A percentile compares a stretch with the other conserved stretches of the same genome.
Conservation (phyloP, 2,888 invertebrate species). For the Chaetoderma sp. region DNA sequence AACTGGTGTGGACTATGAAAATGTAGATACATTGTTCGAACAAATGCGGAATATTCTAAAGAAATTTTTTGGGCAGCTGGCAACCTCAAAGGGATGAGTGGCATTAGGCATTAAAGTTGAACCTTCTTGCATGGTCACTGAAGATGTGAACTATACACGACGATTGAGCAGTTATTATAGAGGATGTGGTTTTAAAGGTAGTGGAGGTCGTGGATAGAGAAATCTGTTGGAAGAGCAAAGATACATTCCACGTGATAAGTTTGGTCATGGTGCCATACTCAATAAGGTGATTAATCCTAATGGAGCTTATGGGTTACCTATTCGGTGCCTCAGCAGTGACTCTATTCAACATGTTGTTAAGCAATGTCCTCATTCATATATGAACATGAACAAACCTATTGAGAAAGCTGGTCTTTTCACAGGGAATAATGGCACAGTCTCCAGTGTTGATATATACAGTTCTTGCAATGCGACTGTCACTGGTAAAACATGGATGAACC, state of each 20-base stretch:
- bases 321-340: not conserved
- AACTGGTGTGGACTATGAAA: slow-evolving; percentile 28
- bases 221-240: too few relatives aligned
- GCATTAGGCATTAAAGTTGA: slow-evolving; percentile 16
- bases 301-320: slow-evolving; percentile 26
- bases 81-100: not conserved
- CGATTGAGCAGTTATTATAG: too few relatives aligned
- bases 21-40: slow-evolving; percentile 19
- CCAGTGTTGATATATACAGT: slow-evolving; percentile 31
- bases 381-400: not conserved
- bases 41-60: slow-evolving; percentile 20
- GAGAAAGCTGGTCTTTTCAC: slow-evolving; percentile 7
- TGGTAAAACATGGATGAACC: slow-evolving; percentile 27
- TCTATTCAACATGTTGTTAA: slow-evolving; percentile 1
- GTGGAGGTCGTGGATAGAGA: too few relatives aligned
- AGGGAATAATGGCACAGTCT: slow-evolving; percentile 21
- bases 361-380: slow-evolving; percentile 9
- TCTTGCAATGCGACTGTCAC: slow-evolving; percentile 31
- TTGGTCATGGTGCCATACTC: too few relatives aligned
- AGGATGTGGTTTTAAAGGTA: too few relatives aligned
- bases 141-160: not conserved
- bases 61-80: slow-evolving; percentile 27
- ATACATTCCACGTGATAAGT: too few relatives aligned
- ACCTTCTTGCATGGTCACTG: slow-evolving; percentile 10
- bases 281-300: slow-evolving; percentile 25